These are phyloP conservation scores for Lepus americanus DNA, from an alignment of 2,113 vertebrate genomes.

Conservation along the genomic window DNA sequence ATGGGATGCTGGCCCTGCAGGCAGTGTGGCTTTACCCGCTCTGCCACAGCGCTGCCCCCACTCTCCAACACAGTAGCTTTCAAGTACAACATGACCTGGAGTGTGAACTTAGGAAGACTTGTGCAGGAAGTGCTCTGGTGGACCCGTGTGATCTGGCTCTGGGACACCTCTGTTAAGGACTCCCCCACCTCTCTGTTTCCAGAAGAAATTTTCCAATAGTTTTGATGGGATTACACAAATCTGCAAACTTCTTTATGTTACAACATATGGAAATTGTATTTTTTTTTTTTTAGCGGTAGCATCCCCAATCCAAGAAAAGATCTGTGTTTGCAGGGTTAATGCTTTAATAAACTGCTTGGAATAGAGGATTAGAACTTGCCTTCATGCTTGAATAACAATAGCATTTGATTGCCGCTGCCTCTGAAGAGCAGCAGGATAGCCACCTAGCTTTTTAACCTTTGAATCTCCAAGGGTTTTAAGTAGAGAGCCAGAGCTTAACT, in stretches of 20 bases:
- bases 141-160: neutral
- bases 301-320: neutral
- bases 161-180: too few species aligned
- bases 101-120: neutral
- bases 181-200: neutral
- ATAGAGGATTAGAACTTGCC: neutral
- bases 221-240: neutral
- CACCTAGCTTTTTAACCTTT: neutral
- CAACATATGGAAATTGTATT: neutral
- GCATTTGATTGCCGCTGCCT: neutral
- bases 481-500: neutral
- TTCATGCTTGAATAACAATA: neutral
- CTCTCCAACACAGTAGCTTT: neutral
- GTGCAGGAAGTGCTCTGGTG: neutral
- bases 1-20: too few species aligned
- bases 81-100: neutral
- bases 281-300: neutral
- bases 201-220: neutral
- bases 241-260: neutral
- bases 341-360: conserved; percentile 3
- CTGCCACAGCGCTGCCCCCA: too few species aligned
- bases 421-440: neutral
- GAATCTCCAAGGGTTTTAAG: too few species aligned
- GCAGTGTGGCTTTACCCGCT: too few species aligned
- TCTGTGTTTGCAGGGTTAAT: neutral